phyloP scores from a whole-genome alignment of 2,888 invertebrate species.

The Dinocampus coccinellae region DNA sequence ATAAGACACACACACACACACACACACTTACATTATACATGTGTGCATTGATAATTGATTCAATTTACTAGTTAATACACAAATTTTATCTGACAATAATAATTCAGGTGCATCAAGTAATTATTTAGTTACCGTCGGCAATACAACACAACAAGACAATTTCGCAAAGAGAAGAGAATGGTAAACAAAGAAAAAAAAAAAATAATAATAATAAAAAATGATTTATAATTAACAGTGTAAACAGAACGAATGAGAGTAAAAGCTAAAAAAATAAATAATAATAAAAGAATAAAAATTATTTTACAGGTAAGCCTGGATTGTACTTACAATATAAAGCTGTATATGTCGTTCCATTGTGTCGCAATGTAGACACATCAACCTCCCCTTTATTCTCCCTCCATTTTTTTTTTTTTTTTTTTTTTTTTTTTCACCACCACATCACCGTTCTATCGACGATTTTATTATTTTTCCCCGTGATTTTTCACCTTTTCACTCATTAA shows the following conservation, averaged over 20 bases:
- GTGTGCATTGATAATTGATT: too few relatives aligned
- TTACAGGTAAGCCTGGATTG: conserved; percentile 47
- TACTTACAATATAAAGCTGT: conserved; percentile 59
- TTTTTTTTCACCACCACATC: conserved; percentile 40
- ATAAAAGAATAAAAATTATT: conserved; percentile 21
- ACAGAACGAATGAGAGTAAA: not conserved
- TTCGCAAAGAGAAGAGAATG: too few relatives aligned
- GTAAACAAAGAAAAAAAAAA: too few relatives aligned
- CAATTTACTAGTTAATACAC: too few relatives aligned
- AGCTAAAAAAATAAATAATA: conserved; percentile 6
- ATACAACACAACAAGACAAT: too few relatives aligned
- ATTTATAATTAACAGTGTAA: not conserved
- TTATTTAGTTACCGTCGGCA: too few relatives aligned
- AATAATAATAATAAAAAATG: not conserved
- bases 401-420: conserved; percentile 28
- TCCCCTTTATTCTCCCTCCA: conserved; percentile 49
- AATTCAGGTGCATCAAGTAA: too few relatives aligned
- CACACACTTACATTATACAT: too few relatives aligned
- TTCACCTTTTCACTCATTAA: conserved; percentile 10
- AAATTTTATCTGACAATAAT: too few relatives aligned
- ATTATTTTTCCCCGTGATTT: conserved; percentile 20
- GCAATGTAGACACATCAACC: conserved; percentile 53
- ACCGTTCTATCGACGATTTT: too few relatives aligned
- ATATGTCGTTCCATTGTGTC: conserved; percentile 59
- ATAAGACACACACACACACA: too few relatives aligned